These are phyloP conservation scores for Meteorus colon DNA, from an alignment of 2,888 invertebrate genomes.

Conservation along the genomic window DNA sequence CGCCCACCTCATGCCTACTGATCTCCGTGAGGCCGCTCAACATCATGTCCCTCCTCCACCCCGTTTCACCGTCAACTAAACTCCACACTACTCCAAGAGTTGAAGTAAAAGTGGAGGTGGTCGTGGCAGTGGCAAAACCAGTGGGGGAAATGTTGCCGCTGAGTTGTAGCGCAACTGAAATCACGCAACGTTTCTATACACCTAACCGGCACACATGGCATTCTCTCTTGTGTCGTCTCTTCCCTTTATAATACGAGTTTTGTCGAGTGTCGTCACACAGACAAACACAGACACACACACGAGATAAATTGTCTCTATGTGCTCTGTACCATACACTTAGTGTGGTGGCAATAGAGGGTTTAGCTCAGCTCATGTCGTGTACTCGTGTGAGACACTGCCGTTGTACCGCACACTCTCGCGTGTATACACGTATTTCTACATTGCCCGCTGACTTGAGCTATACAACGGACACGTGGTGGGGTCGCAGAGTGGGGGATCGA, in stretches of 20 bases:
- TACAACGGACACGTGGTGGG: slow-evolving; percentile 26
- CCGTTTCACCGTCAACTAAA: background rate
- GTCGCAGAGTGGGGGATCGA: slow-evolving; percentile 46
- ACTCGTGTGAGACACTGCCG: background rate
- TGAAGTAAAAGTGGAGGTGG: slow-evolving; percentile 40
- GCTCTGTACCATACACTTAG: background rate
- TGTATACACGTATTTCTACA: slow-evolving; percentile 12
- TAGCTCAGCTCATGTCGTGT: background rate
- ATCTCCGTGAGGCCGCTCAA: slow-evolving; percentile 46
- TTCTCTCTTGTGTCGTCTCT: background rate
- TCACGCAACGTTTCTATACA: background rate
- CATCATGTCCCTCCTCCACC: slow-evolving; percentile 33
- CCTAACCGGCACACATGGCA: background rate
- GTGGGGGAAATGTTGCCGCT: slow-evolving; percentile 33
- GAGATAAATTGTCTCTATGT: background rate
- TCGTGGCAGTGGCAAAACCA: slow-evolving; percentile 37
- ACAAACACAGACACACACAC: background rate
- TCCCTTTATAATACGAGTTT: background rate
- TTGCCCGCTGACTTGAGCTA: background rate
- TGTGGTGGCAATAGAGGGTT: background rate
- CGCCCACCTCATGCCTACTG: slow-evolving; percentile 65
- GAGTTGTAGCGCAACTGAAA: background rate
- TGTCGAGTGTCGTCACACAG: background rate
- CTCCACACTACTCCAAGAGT: background rate
- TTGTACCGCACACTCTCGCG: background rate